Evolutionary conservation across 2,888 invertebrate genomes (phyloP), one percentile per base, ranked within the genome.

Genomic region (Aproaerema taeniolella): DNA sequence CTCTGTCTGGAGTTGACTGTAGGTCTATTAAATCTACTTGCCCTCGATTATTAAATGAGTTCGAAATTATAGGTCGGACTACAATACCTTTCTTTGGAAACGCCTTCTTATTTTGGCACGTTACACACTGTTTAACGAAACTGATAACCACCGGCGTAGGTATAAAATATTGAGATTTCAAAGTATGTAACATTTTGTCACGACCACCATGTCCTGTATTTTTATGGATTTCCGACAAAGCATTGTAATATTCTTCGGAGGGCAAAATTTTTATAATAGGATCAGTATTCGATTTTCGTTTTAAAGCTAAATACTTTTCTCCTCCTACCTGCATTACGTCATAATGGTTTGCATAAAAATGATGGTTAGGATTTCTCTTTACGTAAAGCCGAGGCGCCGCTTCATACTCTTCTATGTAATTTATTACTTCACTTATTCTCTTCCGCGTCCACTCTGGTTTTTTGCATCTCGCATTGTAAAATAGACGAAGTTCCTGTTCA

Each of bases 391-490:
- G 16, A 12, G 16, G 33, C 20, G 39, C 39, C 15, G 16, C 30
- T 20, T 39, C 20, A 35, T 30, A 35, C 15, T 20, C 35, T 40
- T 40, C 40, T n/a, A 40, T 35, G 30, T 31, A 25, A 20, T 31
- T 31, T 30, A 40, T 35, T 11, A 40, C 35, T 35, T 35, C 35
- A 15, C 24, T 16, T 35, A 40, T 35, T 40, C 40, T 40, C 25
- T 31, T 17, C 24, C 31, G 34, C 11, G 35, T 40, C 40, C 40
- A 40, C 30, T 40, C 35, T 16, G 34, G 24, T 34, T 40, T 35
- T 40, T 35, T 35, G 10, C 6, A 14, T 24, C 31, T 25, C 26
- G 1, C 25, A 10, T 35, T 25, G 2, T 31, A 31, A 4, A 17
- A 20, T 7, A 20, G 5, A 20, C 20, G 20, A 20, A 20, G 20